phyloP scores from a whole-genome alignment of 2,113 vertebrate genomes.

The Anoplopoma fimbria region DNA sequence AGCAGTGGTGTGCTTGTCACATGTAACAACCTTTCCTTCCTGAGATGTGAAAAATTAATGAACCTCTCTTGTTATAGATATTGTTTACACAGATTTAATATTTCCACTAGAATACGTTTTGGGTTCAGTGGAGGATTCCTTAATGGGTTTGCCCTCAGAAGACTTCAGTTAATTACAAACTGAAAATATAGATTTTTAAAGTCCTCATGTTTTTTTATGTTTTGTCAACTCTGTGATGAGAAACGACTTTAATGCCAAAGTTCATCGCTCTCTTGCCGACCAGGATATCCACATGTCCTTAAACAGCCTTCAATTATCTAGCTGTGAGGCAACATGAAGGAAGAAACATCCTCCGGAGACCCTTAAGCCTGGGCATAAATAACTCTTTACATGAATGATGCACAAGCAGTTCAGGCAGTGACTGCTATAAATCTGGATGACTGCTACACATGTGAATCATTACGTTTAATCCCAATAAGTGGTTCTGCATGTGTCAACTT shows the following conservation, averaged over 20 bases:
- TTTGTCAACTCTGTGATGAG: slow-evolving; percentile 28
- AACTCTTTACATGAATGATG: slow-evolving; percentile 3
- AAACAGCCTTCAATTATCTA: slow-evolving; percentile 15
- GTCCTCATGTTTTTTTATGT: slow-evolving; percentile 35
- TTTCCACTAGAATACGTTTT: background rate
- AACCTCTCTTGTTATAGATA: slow-evolving; percentile 11
- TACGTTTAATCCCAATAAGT: slow-evolving; percentile 7
- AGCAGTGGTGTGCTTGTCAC: background rate
- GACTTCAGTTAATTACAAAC: slow-evolving; percentile 9
- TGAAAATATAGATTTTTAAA: slow-evolving; percentile 1
- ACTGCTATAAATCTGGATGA: slow-evolving; percentile 5
- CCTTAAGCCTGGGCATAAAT: slow-evolving; percentile 29
- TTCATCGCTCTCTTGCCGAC: slow-evolving; percentile 22
- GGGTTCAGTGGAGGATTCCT: slow-evolving; percentile 16
- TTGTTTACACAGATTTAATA: background rate
- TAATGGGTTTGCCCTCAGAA: background rate
- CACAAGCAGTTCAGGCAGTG: background rate
- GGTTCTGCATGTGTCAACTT: slow-evolving; percentile 10
- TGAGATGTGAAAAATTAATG: slow-evolving; percentile 33
- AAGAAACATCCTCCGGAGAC: slow-evolving; percentile 1
- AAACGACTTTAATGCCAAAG: slow-evolving; percentile 5
- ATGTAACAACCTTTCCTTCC: slow-evolving; percentile 3
- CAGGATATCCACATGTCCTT: slow-evolving; percentile 16
- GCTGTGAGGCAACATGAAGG: background rate
- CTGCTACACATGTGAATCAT: slow-evolving; percentile 12